Base-by-base conservation (phyloP, 2,113 vertebrate species). In the Poecile atricapillus region DNA sequence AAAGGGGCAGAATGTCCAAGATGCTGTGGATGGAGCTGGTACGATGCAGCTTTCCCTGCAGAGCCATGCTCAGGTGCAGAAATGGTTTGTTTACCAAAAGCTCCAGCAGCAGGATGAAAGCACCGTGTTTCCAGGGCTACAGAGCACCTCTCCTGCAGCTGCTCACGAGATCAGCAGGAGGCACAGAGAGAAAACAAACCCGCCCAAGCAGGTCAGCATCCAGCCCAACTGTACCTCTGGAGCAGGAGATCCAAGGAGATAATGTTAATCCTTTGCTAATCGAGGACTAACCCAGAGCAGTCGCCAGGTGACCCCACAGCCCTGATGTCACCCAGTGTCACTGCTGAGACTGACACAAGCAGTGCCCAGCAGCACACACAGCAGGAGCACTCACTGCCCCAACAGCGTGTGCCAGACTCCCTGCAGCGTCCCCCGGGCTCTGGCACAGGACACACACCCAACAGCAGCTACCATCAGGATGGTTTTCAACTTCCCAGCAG, bases 111-210 rank as follows among this genome's bases (percentile, higher is more conserved):
- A 67, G 7, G 11, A n/a, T 3, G 14, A 87, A 60, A 78, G 62
- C 59, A 41, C 47, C 4, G 4, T 18, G 87, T 95, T 94, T 91
- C 90, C 92, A 93, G 83, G 90, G 75, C 94, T 95, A 93, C 87
- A 46, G 62, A 93, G 87, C 71, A 83, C 79, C 83, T 93, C 7
- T 79, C 64, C 87, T 63, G 68, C 83, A 80, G 64, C 78, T 73
- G 81, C 67, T 78, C 81, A 19, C 6, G 0, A 25, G 41, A 76
- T 9, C 78, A 58, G 55, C 8, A 2, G 81, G 83, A 76, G 74
- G 46, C 50, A n/a, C 63, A 41, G 52, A 63, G 41, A 79, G 35
- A 68, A 71, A 90, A 53, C 28, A 49, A 82, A 60, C 5, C 21
- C 50, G 71, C 63, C 50, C 44, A 33, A 67, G 50, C 52, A 68